These are phyloP conservation scores for Patagioenas fasciata DNA, from an alignment of 2,113 vertebrate species.

Conservation along the genomic window DNA sequence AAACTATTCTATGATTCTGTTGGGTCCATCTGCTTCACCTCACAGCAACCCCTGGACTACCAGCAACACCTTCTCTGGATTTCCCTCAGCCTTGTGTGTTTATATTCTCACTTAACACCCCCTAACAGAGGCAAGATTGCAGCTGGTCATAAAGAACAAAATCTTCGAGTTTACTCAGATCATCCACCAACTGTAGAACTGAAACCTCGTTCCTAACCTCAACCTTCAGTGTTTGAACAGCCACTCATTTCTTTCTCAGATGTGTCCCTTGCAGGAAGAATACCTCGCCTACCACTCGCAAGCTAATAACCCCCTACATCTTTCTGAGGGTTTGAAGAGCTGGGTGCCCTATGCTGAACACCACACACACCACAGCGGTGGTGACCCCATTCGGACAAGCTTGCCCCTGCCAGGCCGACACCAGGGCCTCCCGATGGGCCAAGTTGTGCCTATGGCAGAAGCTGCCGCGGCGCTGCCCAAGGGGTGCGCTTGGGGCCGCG, in stretches of 20 bases:
- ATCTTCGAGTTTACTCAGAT: background rate
- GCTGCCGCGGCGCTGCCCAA: background rate
- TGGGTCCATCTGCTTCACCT: background rate
- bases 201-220: background rate
- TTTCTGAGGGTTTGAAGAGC: background rate
- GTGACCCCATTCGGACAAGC: fast-evolving
- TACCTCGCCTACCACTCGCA: background rate
- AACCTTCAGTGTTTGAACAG: background rate
- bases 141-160: background rate
- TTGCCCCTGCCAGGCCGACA: background rate
- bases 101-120: background rate
- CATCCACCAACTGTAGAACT: background rate
- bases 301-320: background rate
- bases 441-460: background rate
- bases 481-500: too few species aligned
- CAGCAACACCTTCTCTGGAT: background rate
- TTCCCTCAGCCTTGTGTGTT: background rate
- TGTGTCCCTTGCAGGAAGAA: fast-evolving
- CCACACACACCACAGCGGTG: fast-evolving
- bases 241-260: background rate
- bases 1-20: too few species aligned
- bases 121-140: background rate
- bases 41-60: background rate
- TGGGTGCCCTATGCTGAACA: background rate
- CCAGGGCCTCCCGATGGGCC: background rate